Evolutionary conservation across 2,113 vertebrate genomes (phyloP).

Genomic region (Gobiocypris rarus): DNA sequence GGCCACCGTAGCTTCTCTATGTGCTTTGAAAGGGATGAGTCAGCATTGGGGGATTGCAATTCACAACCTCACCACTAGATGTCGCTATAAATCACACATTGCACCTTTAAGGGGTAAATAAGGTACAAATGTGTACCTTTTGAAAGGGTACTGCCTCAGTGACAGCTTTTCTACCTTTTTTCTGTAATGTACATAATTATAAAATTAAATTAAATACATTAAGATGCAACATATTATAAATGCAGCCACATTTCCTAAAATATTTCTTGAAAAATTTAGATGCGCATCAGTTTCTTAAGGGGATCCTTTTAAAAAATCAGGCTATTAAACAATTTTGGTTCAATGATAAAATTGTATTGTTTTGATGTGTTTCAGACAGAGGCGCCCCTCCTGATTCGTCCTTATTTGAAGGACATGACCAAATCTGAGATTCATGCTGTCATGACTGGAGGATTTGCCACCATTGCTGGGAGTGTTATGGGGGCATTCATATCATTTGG

Average conservation of each 20-base stretch:
- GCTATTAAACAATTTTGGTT: neutral
- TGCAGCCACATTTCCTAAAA: neutral
- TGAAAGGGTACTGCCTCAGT: too few species aligned
- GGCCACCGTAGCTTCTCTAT: too few species aligned
- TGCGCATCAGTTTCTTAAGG: neutral
- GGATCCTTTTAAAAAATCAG: neutral
- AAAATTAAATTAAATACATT: neutral
- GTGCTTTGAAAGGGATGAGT: too few species aligned
- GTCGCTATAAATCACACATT: too few species aligned
- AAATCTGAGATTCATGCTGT: slow-evolving; percentile 91
- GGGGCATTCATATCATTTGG: slow-evolving; percentile 94
- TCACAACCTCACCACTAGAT: too few species aligned
- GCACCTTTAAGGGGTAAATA: too few species aligned
- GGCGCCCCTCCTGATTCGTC: slow-evolving; percentile 88
- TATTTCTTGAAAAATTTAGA: neutral
- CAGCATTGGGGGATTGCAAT: too few species aligned
- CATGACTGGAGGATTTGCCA: slow-evolving; percentile 92
- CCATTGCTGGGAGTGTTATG: slow-evolving; percentile 93
- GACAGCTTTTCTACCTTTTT: neutral
- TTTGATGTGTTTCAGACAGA: slow-evolving; percentile 78
- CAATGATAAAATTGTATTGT: neutral
- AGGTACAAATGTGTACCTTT: too few species aligned
- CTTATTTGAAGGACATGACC: slow-evolving; percentile 89
- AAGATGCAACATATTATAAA: too few species aligned
- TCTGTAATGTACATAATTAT: neutral